Evolutionary conservation across 2,113 vertebrate species (phyloP).

Genomic region (Nanorana parkeri): DNA sequence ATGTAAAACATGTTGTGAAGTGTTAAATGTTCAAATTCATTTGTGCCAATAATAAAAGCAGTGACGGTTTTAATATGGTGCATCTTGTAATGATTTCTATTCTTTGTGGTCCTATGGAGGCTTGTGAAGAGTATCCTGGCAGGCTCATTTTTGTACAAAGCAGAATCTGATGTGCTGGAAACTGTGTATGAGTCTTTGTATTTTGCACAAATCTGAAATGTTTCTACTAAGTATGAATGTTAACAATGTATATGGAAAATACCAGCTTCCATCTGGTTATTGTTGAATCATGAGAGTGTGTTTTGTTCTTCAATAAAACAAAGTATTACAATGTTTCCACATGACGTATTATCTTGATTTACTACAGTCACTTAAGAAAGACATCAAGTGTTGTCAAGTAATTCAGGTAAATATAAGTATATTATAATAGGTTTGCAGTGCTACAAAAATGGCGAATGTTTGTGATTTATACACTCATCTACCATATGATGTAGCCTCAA

Average conservation of each 20-base stretch:
- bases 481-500: too few species aligned
- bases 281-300: conserved; percentile 75
- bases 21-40: conserved; percentile 27
- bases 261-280: conserved; percentile 68
- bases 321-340: conserved; percentile 65
- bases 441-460: too few species aligned
- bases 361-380: background rate
- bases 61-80: conserved; percentile 38
- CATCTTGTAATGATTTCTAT: conserved; percentile 53
- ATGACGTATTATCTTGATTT: conserved; percentile 53
- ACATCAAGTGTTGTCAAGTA: background rate
- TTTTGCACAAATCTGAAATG: conserved; percentile 75
- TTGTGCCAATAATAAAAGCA: conserved; percentile 42
- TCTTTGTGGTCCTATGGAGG: conserved; percentile 59
- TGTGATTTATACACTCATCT: too few species aligned
- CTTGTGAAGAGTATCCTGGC: conserved; percentile 49
- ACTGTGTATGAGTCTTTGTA: conserved; percentile 67
- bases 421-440: background rate
- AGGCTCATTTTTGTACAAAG: conserved; percentile 62
- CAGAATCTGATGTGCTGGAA: conserved; percentile 62
- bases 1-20: conserved; percentile 18
- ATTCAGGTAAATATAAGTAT: background rate
- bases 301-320: conserved; percentile 80
- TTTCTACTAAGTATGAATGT: conserved; percentile 75
- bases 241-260: conserved; percentile 71